Conservation (phyloP, 2,888 invertebrate species). For the Xanthorhoe designata region DNA sequence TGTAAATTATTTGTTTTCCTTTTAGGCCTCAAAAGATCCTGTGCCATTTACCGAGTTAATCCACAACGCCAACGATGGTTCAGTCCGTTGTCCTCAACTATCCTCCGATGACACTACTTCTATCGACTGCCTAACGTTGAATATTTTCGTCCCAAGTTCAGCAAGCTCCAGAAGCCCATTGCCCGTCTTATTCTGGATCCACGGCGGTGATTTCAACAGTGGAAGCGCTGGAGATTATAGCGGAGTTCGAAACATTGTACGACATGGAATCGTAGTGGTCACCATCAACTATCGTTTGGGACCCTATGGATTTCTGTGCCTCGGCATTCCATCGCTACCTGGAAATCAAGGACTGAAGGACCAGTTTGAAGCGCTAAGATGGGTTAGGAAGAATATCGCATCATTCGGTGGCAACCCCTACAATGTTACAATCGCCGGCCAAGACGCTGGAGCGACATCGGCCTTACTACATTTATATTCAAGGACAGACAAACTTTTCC, state of each 20-base stretch:
- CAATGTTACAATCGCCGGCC: conserved; percentile 73
- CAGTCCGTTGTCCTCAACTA: conserved; percentile 70
- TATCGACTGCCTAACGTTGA: conserved; percentile 88
- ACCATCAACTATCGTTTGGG: conserved; percentile 78
- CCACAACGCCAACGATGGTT: conserved; percentile 67
- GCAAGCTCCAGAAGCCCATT: conserved; percentile 68
- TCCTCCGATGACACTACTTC: conserved; percentile 48
- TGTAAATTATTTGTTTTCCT: conserved; percentile 35
- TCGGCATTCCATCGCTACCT: conserved; percentile 67
- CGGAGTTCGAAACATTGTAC: conserved; percentile 64
- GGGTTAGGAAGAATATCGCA: conserved; percentile 72
- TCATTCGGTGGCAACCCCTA: conserved; percentile 78
- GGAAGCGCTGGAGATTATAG: conserved; percentile 65
- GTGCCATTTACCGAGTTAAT: conserved; percentile 64
- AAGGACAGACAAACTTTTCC: conserved; percentile 68
- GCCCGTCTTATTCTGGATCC: conserved; percentile 77
- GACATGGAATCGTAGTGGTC: conserved; percentile 70
- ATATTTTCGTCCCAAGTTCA: conserved; percentile 80
- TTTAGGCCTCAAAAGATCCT: conserved; percentile 64
- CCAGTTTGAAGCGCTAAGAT: conserved; percentile 69
- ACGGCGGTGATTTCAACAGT: conserved; percentile 67
- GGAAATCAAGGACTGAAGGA: conserved; percentile 80
- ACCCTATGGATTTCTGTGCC: conserved; percentile 77
- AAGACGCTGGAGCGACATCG: conserved; percentile 74
- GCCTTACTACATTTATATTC: conserved; percentile 72